phyloP scores from a whole-genome alignment of 2,113 vertebrate genomes.

The mouse (Mus musculus) region DNA sequence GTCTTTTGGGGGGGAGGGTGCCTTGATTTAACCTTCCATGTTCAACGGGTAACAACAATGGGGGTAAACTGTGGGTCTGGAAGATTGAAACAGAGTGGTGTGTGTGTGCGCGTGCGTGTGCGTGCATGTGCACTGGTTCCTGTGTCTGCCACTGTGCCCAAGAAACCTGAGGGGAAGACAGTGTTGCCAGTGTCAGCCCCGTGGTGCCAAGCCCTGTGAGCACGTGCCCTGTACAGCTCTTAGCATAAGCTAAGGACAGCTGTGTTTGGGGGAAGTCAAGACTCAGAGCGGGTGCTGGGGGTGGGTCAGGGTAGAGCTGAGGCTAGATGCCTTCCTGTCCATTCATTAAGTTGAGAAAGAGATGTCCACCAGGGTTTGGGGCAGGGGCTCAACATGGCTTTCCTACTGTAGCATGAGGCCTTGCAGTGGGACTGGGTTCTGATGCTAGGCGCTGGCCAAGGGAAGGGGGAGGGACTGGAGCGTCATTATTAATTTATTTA shows the following conservation, averaged over 20 bases:
- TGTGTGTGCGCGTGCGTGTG: background rate
- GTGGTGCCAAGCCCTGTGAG: background rate
- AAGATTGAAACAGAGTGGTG: background rate
- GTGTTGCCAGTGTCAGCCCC: background rate
- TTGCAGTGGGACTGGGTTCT: background rate
- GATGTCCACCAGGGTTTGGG: background rate
- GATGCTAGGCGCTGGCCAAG: background rate
- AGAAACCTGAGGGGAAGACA: background rate
- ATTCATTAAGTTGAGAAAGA: background rate
- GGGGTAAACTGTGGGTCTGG: background rate
- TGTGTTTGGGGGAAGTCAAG: background rate
- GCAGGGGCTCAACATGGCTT: background rate
- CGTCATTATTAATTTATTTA: constrained; percentile 79
- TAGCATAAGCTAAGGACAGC: background rate
- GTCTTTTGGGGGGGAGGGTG: background rate
- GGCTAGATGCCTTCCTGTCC: background rate
- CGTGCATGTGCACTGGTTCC: background rate
- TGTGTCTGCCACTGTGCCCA: background rate
- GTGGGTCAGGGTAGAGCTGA: background rate
- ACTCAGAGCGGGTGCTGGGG: background rate
- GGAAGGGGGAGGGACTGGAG: background rate
- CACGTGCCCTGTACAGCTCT: background rate
- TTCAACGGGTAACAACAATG: background rate
- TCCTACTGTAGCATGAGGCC: background rate
- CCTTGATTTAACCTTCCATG: background rate